Percentiles rank a stretch among this genome's conserved stretches.
phyloP scores from a whole-genome alignment of 2,888 invertebrate species.

The Standfussiana lucernea region DNA sequence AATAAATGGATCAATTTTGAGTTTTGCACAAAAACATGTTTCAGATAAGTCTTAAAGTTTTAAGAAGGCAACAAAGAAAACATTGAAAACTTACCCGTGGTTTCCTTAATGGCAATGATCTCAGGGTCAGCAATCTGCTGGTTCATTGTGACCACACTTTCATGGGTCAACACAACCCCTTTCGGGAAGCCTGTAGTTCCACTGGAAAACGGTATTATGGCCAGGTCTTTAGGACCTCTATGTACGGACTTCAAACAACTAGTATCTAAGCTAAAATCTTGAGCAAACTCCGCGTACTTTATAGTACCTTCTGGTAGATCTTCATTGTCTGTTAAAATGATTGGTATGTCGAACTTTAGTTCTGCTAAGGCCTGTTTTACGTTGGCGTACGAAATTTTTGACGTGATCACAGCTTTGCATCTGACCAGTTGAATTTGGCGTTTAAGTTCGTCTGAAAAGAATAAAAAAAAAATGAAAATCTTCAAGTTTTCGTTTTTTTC shows the following conservation, averaged over 20 bases:
- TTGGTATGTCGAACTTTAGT: constrained; percentile 86
- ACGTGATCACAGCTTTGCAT: constrained; percentile 92
- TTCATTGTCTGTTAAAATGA: constrained; percentile 87
- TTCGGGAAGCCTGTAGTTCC: constrained; percentile 96
- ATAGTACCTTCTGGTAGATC: constrained; percentile 90
- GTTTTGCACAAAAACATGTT: neutral
- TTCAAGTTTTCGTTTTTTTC: neutral
- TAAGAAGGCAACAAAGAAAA: neutral
- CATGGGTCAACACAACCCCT: constrained; percentile 93
- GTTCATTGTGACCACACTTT: constrained; percentile 89
- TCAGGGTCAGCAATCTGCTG: constrained; percentile 82
- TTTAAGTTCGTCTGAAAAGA: constrained; percentile 92
- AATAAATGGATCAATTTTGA: neutral
- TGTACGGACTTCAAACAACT: constrained; percentile 86
- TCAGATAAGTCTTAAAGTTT: neutral
- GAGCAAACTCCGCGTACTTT: constrained; percentile 92
- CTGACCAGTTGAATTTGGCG: constrained; percentile 91
- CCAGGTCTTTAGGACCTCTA: constrained; percentile 90
- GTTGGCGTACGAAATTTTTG: constrained; percentile 87
- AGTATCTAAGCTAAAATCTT: constrained; percentile 88
- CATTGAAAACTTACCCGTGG: constrained; percentile 78
- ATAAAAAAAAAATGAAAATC: neutral
- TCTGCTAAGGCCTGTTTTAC: constrained; percentile 87
- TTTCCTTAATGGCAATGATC: constrained; percentile 81
- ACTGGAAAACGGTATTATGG: constrained; percentile 95